Evolutionary conservation across 2,113 vertebrate species (phyloP).

Genomic region (Heterotilapia buettikoferi): DNA sequence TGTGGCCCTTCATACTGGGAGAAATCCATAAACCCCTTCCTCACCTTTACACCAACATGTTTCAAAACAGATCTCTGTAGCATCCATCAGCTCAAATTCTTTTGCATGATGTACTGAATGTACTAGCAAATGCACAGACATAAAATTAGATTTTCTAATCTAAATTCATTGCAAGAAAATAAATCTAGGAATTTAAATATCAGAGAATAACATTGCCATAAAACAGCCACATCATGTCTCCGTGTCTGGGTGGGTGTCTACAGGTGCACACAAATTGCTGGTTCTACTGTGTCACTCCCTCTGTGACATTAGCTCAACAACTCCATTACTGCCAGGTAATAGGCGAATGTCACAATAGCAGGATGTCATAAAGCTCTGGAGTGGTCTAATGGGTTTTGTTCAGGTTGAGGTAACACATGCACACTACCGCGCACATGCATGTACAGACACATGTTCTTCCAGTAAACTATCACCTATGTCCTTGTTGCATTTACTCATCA

Average conservation of each 20-base stretch:
- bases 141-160: neutral
- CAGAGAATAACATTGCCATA: neutral
- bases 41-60: neutral
- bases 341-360: slow-evolving; percentile 69
- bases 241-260: neutral
- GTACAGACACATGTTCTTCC: slow-evolving; percentile 31
- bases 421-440: slow-evolving; percentile 2
- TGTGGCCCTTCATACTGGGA: slow-evolving; percentile 33
- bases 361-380: slow-evolving; percentile 72
- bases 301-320: slow-evolving; percentile 56
- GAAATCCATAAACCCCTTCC: slow-evolving; percentile 50
- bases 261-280: neutral
- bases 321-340: slow-evolving; percentile 73
- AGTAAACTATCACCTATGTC: slow-evolving; percentile 40
- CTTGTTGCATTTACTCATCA: slow-evolving; percentile 31
- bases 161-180: neutral
- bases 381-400: slow-evolving; percentile 73
- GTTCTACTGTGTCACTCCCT: slow-evolving; percentile 22
- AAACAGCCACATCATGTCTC: neutral
- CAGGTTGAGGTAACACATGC: slow-evolving; percentile 67
- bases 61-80: neutral
- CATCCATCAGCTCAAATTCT: neutral
- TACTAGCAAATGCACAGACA: neutral
- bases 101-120: neutral
- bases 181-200: neutral